A percentile compares a stretch with the other conserved stretches of the same genome.
These are phyloP conservation scores for Pseudanteris insignis DNA, from an alignment of 2,888 invertebrate species.

Conservation along the genomic window DNA sequence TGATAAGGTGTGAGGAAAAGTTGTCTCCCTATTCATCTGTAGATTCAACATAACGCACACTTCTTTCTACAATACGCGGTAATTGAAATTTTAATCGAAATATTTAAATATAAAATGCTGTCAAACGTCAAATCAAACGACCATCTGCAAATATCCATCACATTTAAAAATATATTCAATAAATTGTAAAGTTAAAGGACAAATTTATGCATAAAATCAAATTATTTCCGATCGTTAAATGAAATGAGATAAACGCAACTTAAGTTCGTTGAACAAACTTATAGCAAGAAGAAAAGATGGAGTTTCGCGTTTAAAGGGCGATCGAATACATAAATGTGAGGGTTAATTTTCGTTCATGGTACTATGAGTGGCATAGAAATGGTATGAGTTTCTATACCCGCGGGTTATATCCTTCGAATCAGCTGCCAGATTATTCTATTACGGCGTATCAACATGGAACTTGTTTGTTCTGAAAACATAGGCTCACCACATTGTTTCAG, in stretches of 20 bases:
- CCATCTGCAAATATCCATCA: too few relatives aligned
- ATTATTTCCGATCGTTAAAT: too few relatives aligned
- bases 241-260: too few relatives aligned
- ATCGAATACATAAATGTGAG: constrained; percentile 43
- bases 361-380: constrained; percentile 55
- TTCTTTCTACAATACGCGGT: constrained; percentile 1
- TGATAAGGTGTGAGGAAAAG: constrained; percentile 31
- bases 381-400: constrained; percentile 63
- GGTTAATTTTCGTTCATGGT: constrained; percentile 58
- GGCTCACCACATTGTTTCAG: constrained; percentile 71
- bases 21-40: constrained; percentile 22
- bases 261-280: constrained; percentile 10
- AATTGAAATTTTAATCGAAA: constrained; percentile 23
- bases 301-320: constrained; percentile 35
- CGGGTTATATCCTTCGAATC: constrained; percentile 66
- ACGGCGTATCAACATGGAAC: constrained; percentile 75
- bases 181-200: too few relatives aligned
- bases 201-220: too few relatives aligned
- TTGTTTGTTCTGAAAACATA: constrained; percentile 77
- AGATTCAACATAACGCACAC: constrained; percentile 16
- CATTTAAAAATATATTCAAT: too few relatives aligned
- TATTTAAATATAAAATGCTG: too few relatives aligned
- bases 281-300: constrained; percentile 22
- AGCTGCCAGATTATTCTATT: constrained; percentile 76
- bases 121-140: too few relatives aligned